Evolutionary conservation across 2,113 vertebrate genomes (phyloP).

Genomic region (Spermophilus dauricus): DNA sequence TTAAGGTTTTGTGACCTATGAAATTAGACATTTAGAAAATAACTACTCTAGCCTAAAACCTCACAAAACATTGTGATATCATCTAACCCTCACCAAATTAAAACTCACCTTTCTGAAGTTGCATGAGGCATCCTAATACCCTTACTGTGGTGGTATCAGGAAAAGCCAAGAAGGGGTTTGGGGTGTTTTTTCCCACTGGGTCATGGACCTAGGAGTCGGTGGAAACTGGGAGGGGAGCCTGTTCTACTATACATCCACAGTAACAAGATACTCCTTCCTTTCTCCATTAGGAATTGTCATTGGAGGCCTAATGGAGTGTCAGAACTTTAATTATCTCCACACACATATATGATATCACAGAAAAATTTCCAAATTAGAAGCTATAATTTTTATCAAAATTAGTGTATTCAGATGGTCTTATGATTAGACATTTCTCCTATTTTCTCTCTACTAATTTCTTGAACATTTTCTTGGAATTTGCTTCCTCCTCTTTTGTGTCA

Average conservation of each 20-base stretch:
- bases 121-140: not conserved
- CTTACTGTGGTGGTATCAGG: not conserved
- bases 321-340: not conserved
- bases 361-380: not conserved
- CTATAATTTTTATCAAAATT: constrained; percentile 27
- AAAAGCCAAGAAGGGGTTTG: not conserved
- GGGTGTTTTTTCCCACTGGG: not conserved
- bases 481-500: not conserved
- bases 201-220: not conserved
- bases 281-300: too few species aligned
- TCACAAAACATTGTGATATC: not conserved
- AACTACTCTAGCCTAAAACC: not conserved
- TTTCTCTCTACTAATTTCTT: constrained; percentile 24
- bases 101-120: not conserved
- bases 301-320: not conserved
- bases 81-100: not conserved
- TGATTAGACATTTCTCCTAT: not conserved
- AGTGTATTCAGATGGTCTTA: not conserved
- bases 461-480: not conserved
- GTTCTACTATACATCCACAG: too few species aligned
- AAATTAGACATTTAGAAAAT: constrained; percentile 12
- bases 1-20: not conserved
- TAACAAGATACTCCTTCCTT: not conserved
- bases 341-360: not conserved
- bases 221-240: not conserved